These are phyloP conservation scores for Cynoglossus semilaevis DNA, from an alignment of 2,113 vertebrate species.

Conservation along the genomic window DNA sequence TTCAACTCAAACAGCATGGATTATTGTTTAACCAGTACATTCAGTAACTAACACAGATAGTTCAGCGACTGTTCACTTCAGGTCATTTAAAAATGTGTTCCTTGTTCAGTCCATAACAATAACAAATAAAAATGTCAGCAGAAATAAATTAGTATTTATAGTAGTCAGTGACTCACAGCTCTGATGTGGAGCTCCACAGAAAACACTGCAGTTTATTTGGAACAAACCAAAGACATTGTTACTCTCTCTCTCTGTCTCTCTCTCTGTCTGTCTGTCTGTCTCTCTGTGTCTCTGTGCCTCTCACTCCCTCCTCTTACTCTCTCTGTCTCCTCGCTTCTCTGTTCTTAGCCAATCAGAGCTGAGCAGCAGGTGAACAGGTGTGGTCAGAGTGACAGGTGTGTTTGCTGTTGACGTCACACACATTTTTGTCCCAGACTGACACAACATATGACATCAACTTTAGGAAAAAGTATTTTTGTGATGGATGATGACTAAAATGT, in stretches of 20 bases:
- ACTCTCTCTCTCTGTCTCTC: background rate
- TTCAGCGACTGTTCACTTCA: no score
- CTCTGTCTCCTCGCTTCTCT: background rate
- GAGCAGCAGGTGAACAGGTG: constrained; percentile 13
- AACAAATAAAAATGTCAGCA: no score
- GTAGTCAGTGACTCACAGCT: constrained; percentile 31
- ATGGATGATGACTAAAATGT: no score
- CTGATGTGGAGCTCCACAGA: constrained; percentile 21
- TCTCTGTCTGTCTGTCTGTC: background rate
- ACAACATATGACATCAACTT: background rate
- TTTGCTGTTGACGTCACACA: constrained; percentile 20
- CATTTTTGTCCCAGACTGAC: constrained; percentile 24
- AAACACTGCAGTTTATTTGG: constrained; percentile 18
- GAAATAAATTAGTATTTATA: no score
- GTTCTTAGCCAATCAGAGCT: constrained; percentile 38
- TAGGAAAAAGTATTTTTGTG: background rate
- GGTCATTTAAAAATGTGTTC: no score
- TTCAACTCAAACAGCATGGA: no score
- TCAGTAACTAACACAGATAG: no score
- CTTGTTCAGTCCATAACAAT: no score
- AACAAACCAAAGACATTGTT: constrained; percentile 4
- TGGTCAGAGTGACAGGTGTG: constrained; percentile 39
- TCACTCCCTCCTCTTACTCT: background rate
- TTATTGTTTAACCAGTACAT: no score
- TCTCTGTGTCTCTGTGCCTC: background rate